Base-by-base conservation (phyloP, 2,797 vertebrate species). In the Phalanger gymnotis region DNA sequence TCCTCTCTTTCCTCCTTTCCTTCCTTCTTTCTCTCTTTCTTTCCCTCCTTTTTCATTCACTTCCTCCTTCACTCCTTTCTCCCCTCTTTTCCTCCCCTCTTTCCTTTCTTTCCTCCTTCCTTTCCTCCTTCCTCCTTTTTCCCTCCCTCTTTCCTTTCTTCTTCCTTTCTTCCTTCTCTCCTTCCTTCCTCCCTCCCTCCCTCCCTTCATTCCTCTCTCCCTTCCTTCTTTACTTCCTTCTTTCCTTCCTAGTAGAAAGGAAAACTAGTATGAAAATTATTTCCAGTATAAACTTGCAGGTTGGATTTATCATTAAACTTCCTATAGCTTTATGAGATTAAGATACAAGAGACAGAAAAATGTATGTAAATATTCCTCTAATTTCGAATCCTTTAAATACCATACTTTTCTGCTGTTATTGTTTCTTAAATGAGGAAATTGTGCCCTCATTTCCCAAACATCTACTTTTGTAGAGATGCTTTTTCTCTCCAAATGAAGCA, bases 71-170 rank as follows among this genome's bases (percentile, higher is more conserved):
- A n/a, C n/a, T n/a, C n/a, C n/a, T n/a, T n/a, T n/a, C n/a, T n/a
- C n/a, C 9, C 22, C 2, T 94, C 53, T 53, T 90, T 94, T 96
- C 34, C 87, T 95, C 13, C 66, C 28, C 4, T n/a, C 11, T 31
- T 93, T 16, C 92, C 81, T 12, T 73, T 93, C 28, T 93, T 95
- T 92, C 57, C 91, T 96, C 25, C 55, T 27, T 90, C 55, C 90
- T 34, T 2, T 0, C 14, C 54, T 96, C 92, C 0, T 90, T 66
- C 94, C 58, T 96, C 30, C 56, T 61, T 95, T 92, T 95, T 51
- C 56, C 30, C 13, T 9, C 31, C 30, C 7, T 31, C 57, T 31
- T 31, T 58, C 25, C 57, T 31, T 31, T 4, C 57, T 58, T 13
- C 31, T 61, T 19, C 14, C 0, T 10, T 40, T 28, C 61, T 22